A percentile compares a stretch with the other conserved stretches of the same genome.
Evolutionary conservation across 2,888 invertebrate genomes (phyloP).

Genomic region (Morpho helenor): DNA sequence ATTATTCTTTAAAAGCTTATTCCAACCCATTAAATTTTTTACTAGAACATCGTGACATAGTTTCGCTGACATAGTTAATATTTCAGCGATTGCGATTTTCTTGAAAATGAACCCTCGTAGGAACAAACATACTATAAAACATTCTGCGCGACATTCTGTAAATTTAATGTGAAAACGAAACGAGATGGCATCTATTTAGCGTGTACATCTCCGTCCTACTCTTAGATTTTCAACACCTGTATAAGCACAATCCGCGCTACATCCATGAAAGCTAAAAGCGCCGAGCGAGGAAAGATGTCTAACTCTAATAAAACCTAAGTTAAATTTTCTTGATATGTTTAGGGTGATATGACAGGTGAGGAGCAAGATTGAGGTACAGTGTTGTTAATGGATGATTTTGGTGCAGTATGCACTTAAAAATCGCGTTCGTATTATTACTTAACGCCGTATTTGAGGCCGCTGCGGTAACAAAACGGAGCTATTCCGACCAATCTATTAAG

Average conservation of each 20-base stretch:
- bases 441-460: slow-evolving; percentile 52
- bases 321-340: slow-evolving; percentile 63
- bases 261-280: slow-evolving; percentile 31
- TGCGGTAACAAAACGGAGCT: slow-evolving; percentile 82
- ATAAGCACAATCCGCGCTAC: slow-evolving; percentile 3
- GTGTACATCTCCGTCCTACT: slow-evolving; percentile 13
- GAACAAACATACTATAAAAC: neutral
- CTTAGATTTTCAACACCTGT: slow-evolving; percentile 8
- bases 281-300: slow-evolving; percentile 55
- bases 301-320: slow-evolving; percentile 38
- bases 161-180: neutral
- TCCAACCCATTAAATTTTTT: no score
- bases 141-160: neutral
- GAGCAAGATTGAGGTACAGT: slow-evolving; percentile 23
- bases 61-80: no score
- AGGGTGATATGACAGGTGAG: slow-evolving; percentile 47
- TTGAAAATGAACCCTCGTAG: no score
- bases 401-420: slow-evolving; percentile 31
- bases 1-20: no score
- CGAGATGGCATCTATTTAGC: neutral
- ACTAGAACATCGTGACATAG: no score
- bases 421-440: slow-evolving; percentile 54
- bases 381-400: slow-evolving; percentile 9
- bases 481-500: slow-evolving; percentile 89
- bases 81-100: no score